Evolutionary conservation across 92 coral and sea anemone species (phyloP).

Genomic region (Actinernus sp.): DNA sequence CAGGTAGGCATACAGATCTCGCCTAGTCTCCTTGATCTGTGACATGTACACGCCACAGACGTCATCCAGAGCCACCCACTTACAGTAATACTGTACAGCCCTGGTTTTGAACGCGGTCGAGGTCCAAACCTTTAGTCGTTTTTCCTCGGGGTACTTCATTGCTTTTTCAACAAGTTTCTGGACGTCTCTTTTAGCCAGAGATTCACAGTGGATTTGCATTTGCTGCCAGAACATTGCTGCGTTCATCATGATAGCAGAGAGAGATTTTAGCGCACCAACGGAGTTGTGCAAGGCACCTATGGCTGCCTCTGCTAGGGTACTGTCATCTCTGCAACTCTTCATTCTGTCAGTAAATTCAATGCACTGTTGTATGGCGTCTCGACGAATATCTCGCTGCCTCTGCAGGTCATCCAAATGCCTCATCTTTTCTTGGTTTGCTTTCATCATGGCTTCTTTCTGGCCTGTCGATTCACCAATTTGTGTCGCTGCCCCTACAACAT

Average conservation of each 20-base stretch:
- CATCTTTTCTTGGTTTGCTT: background rate
- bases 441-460: background rate
- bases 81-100: constrained; percentile 56
- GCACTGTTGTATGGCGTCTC: constrained; percentile 54
- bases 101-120: constrained; percentile 40
- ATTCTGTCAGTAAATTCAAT: constrained; percentile 63
- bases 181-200: constrained; percentile 35
- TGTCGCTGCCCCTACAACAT: background rate
- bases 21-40: constrained; percentile 65
- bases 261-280: constrained; percentile 69
- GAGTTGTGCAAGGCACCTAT: constrained; percentile 71
- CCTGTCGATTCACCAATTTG: background rate
- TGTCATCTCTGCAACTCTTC: constrained; percentile 39
- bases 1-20: constrained; percentile 56
- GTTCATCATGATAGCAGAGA: constrained; percentile 71
- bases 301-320: constrained; percentile 64
- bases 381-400: constrained; percentile 46
- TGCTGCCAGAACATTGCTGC: constrained; percentile 73
- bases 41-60: constrained; percentile 68
- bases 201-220: constrained; percentile 67
- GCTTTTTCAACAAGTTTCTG: constrained; percentile 33
- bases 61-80: constrained; percentile 78
- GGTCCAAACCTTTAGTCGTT: constrained; percentile 67
- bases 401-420: constrained; percentile 5
- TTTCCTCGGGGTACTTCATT: constrained; percentile 54